Evolutionary conservation across 2,888 invertebrate genomes (phyloP).

Genomic region (Biston stratarius): DNA sequence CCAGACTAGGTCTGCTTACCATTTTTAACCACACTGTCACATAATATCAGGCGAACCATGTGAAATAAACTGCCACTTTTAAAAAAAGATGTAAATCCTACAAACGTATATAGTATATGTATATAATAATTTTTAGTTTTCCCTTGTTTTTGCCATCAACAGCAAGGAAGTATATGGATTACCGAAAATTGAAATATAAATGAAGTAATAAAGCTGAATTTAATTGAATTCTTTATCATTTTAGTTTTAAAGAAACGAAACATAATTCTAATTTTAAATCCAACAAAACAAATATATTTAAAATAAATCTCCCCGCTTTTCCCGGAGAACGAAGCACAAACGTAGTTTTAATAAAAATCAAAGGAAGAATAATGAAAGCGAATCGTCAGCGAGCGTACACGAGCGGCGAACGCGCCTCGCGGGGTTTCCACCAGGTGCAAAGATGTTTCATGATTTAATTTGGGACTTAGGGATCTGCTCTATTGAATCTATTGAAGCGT

Average conservation of each 20-base stretch:
- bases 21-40: no score
- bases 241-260: background rate
- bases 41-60: no score
- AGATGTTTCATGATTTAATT: constrained; percentile 85
- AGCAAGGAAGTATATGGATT: no score
- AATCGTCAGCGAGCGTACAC: constrained; percentile 70
- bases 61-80: no score
- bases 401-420: constrained; percentile 62
- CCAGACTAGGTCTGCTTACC: no score
- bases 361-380: constrained; percentile 69
- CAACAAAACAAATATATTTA: background rate
- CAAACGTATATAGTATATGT: no score
- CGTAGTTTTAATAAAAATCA: constrained; percentile 60
- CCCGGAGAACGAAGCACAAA: constrained; percentile 36
- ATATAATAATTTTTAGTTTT: no score
- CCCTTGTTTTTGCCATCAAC: no score
- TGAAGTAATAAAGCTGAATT: no score
- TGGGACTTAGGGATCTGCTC: constrained; percentile 84
- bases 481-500: constrained; percentile 83
- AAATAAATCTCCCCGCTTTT: constrained; percentile 37
- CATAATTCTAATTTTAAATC: background rate
- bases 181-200: no score
- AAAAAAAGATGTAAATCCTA: no score
- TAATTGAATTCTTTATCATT: background rate
- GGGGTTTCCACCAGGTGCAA: constrained; percentile 78